Evolutionary conservation across 2,113 vertebrate genomes (phyloP), one percentile per base, ranked within the genome.

Genomic region (Petroica traversi): DNA sequence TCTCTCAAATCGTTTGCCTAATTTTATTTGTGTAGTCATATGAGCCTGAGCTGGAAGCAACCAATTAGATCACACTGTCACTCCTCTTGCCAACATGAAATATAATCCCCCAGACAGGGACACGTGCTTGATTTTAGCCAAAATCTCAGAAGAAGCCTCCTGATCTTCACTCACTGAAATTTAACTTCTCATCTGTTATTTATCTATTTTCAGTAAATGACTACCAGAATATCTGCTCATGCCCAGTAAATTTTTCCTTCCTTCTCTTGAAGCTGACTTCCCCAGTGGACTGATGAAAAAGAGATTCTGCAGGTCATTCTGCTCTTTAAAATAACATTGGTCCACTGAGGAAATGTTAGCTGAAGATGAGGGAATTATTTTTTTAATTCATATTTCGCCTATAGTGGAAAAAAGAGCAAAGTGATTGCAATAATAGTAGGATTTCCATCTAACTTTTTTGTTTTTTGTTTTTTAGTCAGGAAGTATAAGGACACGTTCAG

Each of bases 121-220:
- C 63, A 73, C 4, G 12, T 1, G 18, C 52, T 87, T 85, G 66
- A 54, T 82, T 96, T 96, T 89, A 82, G 78, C 89, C 82, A 88
- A 93, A 93, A 88, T 34, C 59, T 76, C 61, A 89, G 61, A 71
- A 83, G 84, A 64, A 74, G 38, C 36, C 66, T 92, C 81, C 69
- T 75, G 66, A 89, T 89, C 62, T 66, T 95, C 68, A 89, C 59
- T 40, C 72, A 55, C 59, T 95, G 95, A 93, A 89, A 95, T 94
- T 62, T 68, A 89, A 95, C 83, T 52, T 91, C 86, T 97, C 87
- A 94, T 95, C 89, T 95, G 89, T 81, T 94, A 63, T 87, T 95
- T 94, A 91, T 93, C 48, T 31, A 25, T 92, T 91, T 95, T 87
- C 89, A 90, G 59, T 29, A 82, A 36, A 94, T 95, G 74, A 92